Evolutionary conservation across 2,888 invertebrate genomes (phyloP), one percentile per base, ranked within the genome.

Genomic region (Tenthredo mesomela): DNA sequence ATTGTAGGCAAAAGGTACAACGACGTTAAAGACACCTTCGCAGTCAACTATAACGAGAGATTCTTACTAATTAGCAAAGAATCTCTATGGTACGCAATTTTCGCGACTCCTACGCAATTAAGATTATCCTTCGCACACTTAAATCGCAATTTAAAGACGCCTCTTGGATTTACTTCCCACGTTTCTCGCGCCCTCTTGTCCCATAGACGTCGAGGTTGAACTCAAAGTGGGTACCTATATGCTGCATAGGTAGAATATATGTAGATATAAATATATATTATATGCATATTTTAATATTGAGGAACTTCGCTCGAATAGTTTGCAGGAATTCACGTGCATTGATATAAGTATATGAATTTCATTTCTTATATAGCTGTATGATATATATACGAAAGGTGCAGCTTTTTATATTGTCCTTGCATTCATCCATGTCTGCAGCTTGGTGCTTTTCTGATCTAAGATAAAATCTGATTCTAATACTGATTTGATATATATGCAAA

Each of bases 31-130:
- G 18, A 73, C 12, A 25, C n/a, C 29, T 29, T 33, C 15, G 40
- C 54, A 37, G 21, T 71, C 71, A 40, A 21, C 18, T 54, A 33
- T 50, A 29, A 15, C 12, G 29, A 77, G 73, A n/a, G n/a, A n/a
- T n/a, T n/a, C n/a, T n/a, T n/a, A 15, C 50, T 77, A 77, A 77
- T 77, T 54, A 77, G 29, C 50, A 77, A 54, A 77, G 54, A 54
- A 54, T 29, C 15, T 77, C 4, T 54, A 33, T 47, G 1, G 4
- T 47, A 43, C 73, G 73, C 73, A 73, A 73, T 77, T 77, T 50
- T 33, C 77, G 7, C 71, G 21, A 25, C n/a, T 29, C 75, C 47
- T 12, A 75, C 47, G 75, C 12, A 75, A 75, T 47, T n/a, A 29
- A 50, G 75, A 29, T 15, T 75, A 75, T 75, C 75, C 77, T 77